These are phyloP conservation scores for Ascidia mentula DNA, from an alignment of 23 tunicate species.

Conservation along the genomic window DNA sequence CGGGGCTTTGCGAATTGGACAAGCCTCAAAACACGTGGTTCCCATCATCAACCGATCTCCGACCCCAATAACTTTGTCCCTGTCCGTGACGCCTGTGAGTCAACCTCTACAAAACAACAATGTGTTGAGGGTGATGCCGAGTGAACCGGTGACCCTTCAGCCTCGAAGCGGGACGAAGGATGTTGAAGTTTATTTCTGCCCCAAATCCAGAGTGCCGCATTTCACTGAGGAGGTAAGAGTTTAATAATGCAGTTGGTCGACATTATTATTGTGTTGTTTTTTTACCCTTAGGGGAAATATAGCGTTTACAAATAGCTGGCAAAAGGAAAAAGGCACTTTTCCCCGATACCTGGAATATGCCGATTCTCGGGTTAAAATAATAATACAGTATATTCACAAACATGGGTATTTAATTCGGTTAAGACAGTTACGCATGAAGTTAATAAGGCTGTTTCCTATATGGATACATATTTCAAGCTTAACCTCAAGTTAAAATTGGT, in stretches of 20 bases:
- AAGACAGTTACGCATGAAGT: too few species aligned
- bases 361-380: too few species aligned
- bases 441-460: too few species aligned
- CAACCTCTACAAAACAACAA: constrained; percentile 60
- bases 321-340: too few species aligned
- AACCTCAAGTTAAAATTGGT: too few species aligned
- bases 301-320: too few species aligned
- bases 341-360: too few species aligned
- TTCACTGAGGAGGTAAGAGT: constrained; percentile 80
- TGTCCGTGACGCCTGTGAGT: constrained; percentile 67
- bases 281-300: too few species aligned
- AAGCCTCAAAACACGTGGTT: constrained; percentile 63
- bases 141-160: constrained; percentile 66
- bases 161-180: constrained; percentile 57
- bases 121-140: constrained; percentile 61
- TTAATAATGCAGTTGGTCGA: neutral
- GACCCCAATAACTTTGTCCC: constrained; percentile 50
- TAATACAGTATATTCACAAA: too few species aligned
- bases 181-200: constrained; percentile 77
- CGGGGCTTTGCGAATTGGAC: constrained; percentile 88
- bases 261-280: too few species aligned
- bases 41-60: constrained; percentile 93
- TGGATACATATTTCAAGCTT: too few species aligned
- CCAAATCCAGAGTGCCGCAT: constrained; percentile 68
- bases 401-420: too few species aligned